Evolutionary conservation across 2,113 vertebrate species (phyloP).

Genomic region (Hiodon tergisus): DNA sequence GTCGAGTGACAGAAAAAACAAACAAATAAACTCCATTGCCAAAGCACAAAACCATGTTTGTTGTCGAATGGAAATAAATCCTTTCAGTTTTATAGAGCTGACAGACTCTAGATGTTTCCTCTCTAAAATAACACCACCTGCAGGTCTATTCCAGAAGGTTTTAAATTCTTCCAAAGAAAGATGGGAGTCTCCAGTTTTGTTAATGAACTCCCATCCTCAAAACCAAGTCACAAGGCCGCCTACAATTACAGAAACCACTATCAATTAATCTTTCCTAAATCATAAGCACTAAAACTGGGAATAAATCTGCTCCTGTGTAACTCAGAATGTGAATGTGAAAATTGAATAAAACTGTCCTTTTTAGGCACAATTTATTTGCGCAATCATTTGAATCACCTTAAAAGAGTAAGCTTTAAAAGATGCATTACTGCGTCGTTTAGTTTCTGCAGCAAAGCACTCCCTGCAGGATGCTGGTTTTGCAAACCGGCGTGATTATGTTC

Average conservation of each 20-base stretch:
- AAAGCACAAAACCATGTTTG: conserved; percentile 24
- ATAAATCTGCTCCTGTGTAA: no score
- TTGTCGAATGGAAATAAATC: background rate
- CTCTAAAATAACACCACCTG: conserved; percentile 38
- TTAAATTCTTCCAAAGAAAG: conserved; percentile 31
- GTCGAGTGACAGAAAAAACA: conserved; percentile 49
- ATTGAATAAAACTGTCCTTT: no score
- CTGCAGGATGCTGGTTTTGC: no score
- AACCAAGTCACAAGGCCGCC: background rate
- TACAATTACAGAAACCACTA: no score
- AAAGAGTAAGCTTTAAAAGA: no score
- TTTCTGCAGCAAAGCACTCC: no score
- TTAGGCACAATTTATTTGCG: no score
- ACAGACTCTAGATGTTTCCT: conserved; percentile 35
- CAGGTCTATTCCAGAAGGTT: conserved; percentile 23
- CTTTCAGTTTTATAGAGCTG: conserved; percentile 17
- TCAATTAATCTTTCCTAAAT: no score
- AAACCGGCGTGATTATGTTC: no score
- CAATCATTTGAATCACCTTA: no score
- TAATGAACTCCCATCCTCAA: background rate
- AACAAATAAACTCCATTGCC: conserved; percentile 30
- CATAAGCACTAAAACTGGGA: background rate
- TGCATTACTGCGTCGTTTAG: no score
- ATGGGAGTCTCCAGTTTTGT: conserved; percentile 19
- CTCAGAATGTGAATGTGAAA: no score